These are phyloP conservation scores for Trichogramma evanescens DNA, from an alignment of 2,888 invertebrate genomes.

Conservation along the genomic window DNA sequence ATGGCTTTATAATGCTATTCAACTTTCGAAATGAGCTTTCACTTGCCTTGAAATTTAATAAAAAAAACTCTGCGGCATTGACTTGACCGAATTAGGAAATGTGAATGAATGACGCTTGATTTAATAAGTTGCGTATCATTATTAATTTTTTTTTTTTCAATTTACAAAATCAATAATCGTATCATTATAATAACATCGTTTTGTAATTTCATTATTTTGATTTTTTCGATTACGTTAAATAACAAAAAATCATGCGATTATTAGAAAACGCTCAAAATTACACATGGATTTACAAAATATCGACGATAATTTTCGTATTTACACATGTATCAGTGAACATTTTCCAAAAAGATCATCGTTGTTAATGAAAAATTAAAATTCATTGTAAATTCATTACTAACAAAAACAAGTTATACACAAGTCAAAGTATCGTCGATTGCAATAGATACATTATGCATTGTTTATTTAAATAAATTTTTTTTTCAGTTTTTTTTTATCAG, in stretches of 20 bases:
- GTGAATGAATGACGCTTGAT: conserved; percentile 14
- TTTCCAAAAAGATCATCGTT: background rate
- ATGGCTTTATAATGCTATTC: too few species aligned
- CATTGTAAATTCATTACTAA: background rate
- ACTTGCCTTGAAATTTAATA: background rate
- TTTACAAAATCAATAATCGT: conserved; percentile 38
- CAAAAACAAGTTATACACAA: too few species aligned
- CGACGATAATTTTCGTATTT: too few species aligned
- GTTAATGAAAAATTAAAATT: conserved; percentile 10
- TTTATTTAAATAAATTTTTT: conserved; percentile 8
- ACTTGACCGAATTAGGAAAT: conserved; percentile 2
- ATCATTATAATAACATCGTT: conserved; percentile 24
- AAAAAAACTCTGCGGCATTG: background rate
- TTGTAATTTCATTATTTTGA: conserved; percentile 4
- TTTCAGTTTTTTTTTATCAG: background rate
- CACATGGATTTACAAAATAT: too few species aligned
- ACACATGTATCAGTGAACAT: too few species aligned
- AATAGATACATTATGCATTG: too few species aligned
- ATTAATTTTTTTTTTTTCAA: conserved; percentile 34
- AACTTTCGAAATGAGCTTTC: too few species aligned
- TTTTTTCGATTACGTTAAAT: too few species aligned
- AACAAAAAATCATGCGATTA: too few species aligned
- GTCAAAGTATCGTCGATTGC: too few species aligned
- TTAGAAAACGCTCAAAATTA: too few species aligned
- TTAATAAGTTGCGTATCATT: conserved; percentile 42